Evolutionary conservation across 2,797 vertebrate species (phyloP).

Genomic region (Cyclopterus lumpus): DNA sequence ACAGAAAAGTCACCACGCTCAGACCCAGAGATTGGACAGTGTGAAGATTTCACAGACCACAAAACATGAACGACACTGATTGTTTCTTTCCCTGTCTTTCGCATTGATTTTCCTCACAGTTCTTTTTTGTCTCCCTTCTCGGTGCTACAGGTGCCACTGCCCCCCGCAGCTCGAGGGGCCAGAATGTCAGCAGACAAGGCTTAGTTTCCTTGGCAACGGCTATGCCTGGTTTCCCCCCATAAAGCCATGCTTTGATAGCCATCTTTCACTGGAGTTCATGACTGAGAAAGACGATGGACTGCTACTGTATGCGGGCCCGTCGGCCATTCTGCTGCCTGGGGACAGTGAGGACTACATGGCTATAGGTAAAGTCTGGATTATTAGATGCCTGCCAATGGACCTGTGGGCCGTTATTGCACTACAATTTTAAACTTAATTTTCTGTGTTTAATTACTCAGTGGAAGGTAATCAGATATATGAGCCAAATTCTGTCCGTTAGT

Average conservation of each 20-base stretch:
- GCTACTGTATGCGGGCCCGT: constrained; percentile 86
- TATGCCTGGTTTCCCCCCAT: constrained; percentile 91
- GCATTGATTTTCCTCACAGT: constrained; percentile 38
- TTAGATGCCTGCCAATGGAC: constrained; percentile 43
- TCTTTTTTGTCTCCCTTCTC: not conserved
- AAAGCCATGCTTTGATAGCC: constrained; percentile 88
- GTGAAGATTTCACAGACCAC: constrained; percentile 42
- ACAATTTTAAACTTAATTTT: constrained; percentile 58
- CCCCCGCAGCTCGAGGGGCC: constrained; percentile 86
- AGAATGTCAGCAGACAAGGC: constrained; percentile 88
- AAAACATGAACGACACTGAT: constrained; percentile 51
- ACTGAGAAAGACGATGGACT: constrained; percentile 86
- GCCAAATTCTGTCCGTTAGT: constrained; percentile 39
- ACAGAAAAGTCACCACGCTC: constrained; percentile 8
- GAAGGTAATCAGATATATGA: constrained; percentile 59
- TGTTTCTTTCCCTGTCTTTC: constrained; percentile 52
- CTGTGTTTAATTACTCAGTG: constrained; percentile 59
- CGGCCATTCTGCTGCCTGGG: constrained; percentile 81
- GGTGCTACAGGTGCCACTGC: constrained; percentile 86
- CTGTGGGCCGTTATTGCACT: constrained; percentile 21
- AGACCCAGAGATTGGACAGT: constrained; percentile 38
- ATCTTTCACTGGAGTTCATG: constrained; percentile 89
- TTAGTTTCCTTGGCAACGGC: constrained; percentile 90
- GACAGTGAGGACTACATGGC: constrained; percentile 87
- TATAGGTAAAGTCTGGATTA: constrained; percentile 82